These are phyloP conservation scores for Bombus difficillimus DNA, from an alignment of 1,140 invertebrate species.

Conservation along the genomic window DNA sequence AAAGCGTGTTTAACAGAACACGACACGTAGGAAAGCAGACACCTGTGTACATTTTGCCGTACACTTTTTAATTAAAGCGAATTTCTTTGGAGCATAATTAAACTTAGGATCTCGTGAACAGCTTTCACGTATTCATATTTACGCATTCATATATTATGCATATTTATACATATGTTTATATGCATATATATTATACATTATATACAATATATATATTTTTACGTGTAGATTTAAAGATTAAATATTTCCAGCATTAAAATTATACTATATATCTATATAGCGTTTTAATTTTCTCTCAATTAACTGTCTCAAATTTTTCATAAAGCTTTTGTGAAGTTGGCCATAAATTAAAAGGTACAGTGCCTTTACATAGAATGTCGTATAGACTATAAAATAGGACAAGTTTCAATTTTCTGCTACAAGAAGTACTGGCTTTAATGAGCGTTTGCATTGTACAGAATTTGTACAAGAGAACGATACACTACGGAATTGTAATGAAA, in stretches of 20 bases:
- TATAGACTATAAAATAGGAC: background rate
- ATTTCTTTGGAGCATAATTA: constrained; percentile 12
- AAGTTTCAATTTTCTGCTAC: constrained; percentile 2
- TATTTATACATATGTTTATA: background rate
- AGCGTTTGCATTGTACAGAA: background rate
- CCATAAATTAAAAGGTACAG: background rate
- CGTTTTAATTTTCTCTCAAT: background rate
- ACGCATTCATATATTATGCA: background rate
- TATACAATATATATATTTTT: background rate
- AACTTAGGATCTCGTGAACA: background rate
- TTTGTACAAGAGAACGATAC: background rate
- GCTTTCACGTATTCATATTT: background rate
- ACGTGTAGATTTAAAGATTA: background rate
- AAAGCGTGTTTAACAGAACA: background rate
- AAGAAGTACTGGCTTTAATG: background rate
- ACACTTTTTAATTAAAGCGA: constrained; percentile 13
- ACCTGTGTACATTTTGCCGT: background rate
- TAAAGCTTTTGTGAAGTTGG: background rate
- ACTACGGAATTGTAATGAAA: background rate
- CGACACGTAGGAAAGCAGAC: background rate
- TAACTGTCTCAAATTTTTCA: background rate
- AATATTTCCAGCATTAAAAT: background rate
- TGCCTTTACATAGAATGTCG: too few relatives aligned
- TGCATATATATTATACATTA: background rate
- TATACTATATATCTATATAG: too few relatives aligned